Evolutionary conservation across 2,113 vertebrate genomes (phyloP), one percentile per base, ranked within the genome.

Genomic region (Trachemys scripta): DNA sequence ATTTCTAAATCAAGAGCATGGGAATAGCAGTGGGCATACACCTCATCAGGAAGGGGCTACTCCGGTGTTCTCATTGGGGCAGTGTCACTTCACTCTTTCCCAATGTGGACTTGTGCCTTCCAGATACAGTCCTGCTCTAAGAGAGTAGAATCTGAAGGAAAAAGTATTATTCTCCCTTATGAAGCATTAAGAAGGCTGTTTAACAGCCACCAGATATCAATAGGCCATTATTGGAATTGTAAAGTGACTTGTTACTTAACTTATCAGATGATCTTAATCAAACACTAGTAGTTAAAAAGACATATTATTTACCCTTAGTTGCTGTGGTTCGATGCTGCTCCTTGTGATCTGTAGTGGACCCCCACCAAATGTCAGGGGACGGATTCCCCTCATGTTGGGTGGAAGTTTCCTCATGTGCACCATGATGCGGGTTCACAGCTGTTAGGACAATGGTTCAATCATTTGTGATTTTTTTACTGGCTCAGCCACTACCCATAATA

Each of bases 251-350:
- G 29, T 25, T 78, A 45, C 12, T 78, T 78, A 27, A 78, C 27
- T 78, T 27, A 78, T 78, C 25, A 27, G 75, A 45, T 45, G 42
- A 27, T 78, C 12, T 47, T 78, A 47, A 27, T 45, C 42, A 47
- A 45, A 78, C 42, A 27, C 22, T 13, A 78, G 42, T 47, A 78
- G 75, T 59, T 1, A 88, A 42, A 49, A 51, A 3, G 5, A 38
- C 29, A 78, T 45, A 9, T 54, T 89, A 85, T 93, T 97, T 95
- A 96, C 97, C 97, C 91, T 88, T 78, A 56, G 78, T 27, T 82
- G 85, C 31, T 20, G 78, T 54, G 0, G 81, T 91, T 51, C 91
- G 27, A 11, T 90, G 92, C n/a, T 86, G 80, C 0, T 0, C 90
- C 93, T 95, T 86, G 78, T 93, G 54, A 69, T 13, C 79, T 35